Evolutionary conservation across 2,113 vertebrate genomes (phyloP), one percentile per base, ranked within the genome.

Genomic region (Xiphorhynchus elegans): DNA sequence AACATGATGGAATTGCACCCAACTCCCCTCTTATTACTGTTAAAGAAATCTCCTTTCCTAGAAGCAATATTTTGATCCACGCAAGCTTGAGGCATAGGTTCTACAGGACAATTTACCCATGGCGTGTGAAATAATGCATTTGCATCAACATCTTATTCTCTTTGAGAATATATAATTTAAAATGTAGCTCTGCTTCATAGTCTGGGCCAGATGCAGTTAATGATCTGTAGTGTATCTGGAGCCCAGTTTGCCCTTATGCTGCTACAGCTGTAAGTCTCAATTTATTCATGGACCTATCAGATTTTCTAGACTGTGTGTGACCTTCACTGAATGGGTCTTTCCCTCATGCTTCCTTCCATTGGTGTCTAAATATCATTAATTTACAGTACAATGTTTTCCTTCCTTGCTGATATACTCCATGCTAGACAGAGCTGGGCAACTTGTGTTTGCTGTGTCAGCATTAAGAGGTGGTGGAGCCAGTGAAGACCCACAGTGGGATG

Each of bases 391-490:
- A 17, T 25, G 26, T 23, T 79, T 67, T 56, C 37, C 16, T 52
- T 94, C 37, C 15, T 5, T 18, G 52, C 37, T 73, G 53, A 31
- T n/a, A 66, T 47, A 26, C 28, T 46, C 47, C 37, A 23, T 4
- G 21, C 46, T 40, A 75, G 50, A 56, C 19, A 82, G 50, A 85
- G 18, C 60, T 26, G 29, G 40, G 33, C 29, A 85, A 89, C 7
- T 24, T 49, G 28, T 26, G 4, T 40, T 66, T 66, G n/a, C n/a
- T 73, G n/a, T 52, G 59, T 20, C 0, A 0, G 19, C 7, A 16
- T 29, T 24, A 50, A 66, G 35, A 62, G 50, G 8, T 40, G 11
- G 21, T 67, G 9, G 33, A 86, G 33, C 25, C 37, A 75, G 15
- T 19, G n/a, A 89, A 2, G 9, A 11, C 17, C 31, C n/a, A 75